Conservation (phyloP, 1,140 invertebrate genomes). For the Meloidogyne hapla region DNA sequence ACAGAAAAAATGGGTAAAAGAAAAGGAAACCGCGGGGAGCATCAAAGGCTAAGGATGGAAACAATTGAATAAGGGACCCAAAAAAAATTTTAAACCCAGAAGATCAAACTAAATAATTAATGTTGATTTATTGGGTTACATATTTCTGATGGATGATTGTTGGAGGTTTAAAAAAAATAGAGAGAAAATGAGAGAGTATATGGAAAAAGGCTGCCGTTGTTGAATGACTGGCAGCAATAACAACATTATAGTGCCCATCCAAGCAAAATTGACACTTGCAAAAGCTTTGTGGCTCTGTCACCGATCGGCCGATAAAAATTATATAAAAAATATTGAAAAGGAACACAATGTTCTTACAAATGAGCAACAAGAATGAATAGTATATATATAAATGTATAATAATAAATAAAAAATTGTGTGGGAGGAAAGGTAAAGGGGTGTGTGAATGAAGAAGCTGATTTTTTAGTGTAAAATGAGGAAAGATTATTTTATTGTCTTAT, state of each 20-base stretch:
- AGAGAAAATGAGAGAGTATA: too few species aligned
- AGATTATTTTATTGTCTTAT: too few species aligned
- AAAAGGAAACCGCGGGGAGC: background rate
- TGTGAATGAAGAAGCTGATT: background rate
- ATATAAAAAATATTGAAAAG: background rate
- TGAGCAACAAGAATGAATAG: background rate
- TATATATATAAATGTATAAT: background rate
- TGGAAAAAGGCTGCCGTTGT: background rate
- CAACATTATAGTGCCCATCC: background rate
- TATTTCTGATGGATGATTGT: too few species aligned
- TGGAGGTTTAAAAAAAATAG: too few species aligned
- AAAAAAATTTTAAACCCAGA: background rate
- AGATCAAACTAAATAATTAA: background rate
- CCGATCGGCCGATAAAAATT: constrained; percentile 4
- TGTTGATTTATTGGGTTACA: too few species aligned
- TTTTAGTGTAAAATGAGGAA: constrained; percentile 3
- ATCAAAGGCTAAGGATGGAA: background rate
- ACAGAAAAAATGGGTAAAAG: background rate
- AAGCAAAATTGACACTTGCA: background rate
- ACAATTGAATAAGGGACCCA: background rate
- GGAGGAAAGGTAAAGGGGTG: background rate
- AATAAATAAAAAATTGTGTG: background rate
- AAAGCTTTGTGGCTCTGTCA: background rate
- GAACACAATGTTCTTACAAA: background rate
- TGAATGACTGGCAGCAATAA: background rate